phyloP scores from a whole-genome alignment of 2,888 invertebrate species.

The Chaitophorus viminalis region DNA sequence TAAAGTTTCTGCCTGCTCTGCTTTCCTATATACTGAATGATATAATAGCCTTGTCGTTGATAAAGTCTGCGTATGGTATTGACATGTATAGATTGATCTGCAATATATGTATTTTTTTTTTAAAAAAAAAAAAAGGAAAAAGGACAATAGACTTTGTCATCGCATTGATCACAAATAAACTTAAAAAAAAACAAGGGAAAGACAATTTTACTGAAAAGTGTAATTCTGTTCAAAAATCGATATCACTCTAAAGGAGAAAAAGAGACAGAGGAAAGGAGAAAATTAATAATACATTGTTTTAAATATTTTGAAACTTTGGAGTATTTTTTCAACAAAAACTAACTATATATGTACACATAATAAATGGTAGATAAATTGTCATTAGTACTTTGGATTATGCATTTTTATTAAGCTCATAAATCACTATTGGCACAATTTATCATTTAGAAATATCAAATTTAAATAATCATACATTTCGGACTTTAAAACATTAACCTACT shows the following conservation, averaged over 20 bases:
- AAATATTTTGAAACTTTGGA: neutral
- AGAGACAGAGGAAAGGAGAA: too few species aligned
- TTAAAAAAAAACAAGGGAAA: neutral
- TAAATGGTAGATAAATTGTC: too few species aligned
- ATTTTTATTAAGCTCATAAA: too few species aligned
- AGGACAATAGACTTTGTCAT: neutral
- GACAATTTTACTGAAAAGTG: constrained; percentile 4
- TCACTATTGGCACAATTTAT: too few species aligned
- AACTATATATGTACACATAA: too few species aligned
- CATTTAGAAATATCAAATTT: too few species aligned
- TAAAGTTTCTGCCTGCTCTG: neutral
- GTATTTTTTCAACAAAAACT: too few species aligned
- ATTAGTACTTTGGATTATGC: too few species aligned
- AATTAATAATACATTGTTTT: neutral
- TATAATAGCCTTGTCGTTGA: constrained; percentile 32
- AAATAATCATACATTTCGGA: too few species aligned
- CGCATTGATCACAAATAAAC: neutral
- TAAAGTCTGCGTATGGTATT: constrained; percentile 25
- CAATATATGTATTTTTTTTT: constrained; percentile 28
- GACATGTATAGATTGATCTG: constrained; percentile 32
- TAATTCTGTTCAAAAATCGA: neutral
- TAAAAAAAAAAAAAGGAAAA: neutral
- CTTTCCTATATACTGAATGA: constrained; percentile 7
- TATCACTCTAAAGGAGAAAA: neutral
- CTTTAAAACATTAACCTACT: too few species aligned